A percentile compares a stretch with the other conserved stretches of the same genome.
These are phyloP conservation scores for Taenioides sp. DNA, from an alignment of 2,797 vertebrate species.

Conservation along the genomic window DNA sequence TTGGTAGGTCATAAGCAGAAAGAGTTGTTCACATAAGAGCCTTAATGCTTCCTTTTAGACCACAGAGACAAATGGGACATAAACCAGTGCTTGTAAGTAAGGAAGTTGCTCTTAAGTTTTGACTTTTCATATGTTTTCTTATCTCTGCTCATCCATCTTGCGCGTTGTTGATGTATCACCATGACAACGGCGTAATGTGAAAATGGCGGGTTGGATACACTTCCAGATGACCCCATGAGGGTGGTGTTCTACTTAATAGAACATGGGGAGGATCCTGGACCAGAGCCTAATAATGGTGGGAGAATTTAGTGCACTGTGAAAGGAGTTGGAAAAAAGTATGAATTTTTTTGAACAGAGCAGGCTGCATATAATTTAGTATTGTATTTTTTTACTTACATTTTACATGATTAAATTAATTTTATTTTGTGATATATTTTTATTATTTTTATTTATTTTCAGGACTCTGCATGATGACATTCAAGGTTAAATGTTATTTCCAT, in stretches of 20 bases:
- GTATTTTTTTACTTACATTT: not conserved
- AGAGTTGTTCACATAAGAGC: slow-evolving; percentile 19
- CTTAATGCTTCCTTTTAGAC: slow-evolving; percentile 16
- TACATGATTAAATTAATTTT: too few species aligned
- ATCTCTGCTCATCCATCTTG: slow-evolving; percentile 28
- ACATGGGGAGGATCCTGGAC: slow-evolving; percentile 53
- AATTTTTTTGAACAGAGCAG: slow-evolving; percentile 47
- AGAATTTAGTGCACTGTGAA: slow-evolving; percentile 44
- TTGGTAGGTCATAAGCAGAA: not conserved
- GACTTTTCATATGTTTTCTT: slow-evolving; percentile 19
- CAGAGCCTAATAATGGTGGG: slow-evolving; percentile 66
- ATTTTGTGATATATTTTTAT: too few species aligned
- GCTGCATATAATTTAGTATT: slow-evolving; percentile 45
- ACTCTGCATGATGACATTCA: too few species aligned
- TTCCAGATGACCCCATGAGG: slow-evolving; percentile 60
- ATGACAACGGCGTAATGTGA: slow-evolving; percentile 23
- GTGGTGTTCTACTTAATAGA: slow-evolving; percentile 62
- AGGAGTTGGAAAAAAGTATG: not conserved
- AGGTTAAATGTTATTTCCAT: too few species aligned
- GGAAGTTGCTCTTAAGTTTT: not conserved
- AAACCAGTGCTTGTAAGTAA: not conserved
- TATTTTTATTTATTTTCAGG: too few species aligned
- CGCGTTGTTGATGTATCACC: slow-evolving; percentile 28
- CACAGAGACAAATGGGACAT: slow-evolving; percentile 8
- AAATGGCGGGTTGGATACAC: slow-evolving; percentile 46